Base-by-base conservation (phyloP, 2,113 vertebrate species). In the Bubo blakistoni region DNA sequence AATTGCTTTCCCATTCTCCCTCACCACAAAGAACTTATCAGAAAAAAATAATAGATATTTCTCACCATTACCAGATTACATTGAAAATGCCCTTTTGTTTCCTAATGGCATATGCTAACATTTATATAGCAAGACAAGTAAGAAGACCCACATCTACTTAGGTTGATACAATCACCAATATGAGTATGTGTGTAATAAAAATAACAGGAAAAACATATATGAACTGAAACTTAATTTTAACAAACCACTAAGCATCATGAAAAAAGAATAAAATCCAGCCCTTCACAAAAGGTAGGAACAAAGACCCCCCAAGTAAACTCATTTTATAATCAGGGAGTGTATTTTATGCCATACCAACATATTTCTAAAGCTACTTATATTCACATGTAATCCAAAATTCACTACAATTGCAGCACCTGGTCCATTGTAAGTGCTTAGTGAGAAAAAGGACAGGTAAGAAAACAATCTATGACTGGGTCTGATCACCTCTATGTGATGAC, bases 131-230 rank as follows among this genome's bases (percentile, higher is more conserved):
- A 55, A 72, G 58, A 62, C 7, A 90, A 72, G 30, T 40, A 32
- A 81, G n/a, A 78, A 78, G 21, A 73, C 59, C 21, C 11, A 32
- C 24, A 3, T 49, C 32, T 54, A 29, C 24, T 77, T 57, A 29
- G 26, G 22, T 4, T 73, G 36, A 59, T 58, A 55, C 25, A 71
- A 81, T 16, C 42, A 57, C 15, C 26, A 72, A 9, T 44, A 26
- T 6, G 4, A 59, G 14, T 24, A 27, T 24, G 11, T 0, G 0
- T 30, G 40, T 42, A 62, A 51, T 26, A 82, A 76, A 17, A 8
- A 20, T 54, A 77, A 69, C 20, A 46, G 29, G 32, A 73, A 22
- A 16, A 76, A 30, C 6, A 30, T 32, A 8, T 1, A 32, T 19
- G 27, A 67, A 54, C 9, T 26, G 10, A 76, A 27, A 55, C 21